Evolutionary conservation across 2,888 invertebrate genomes (phyloP), one percentile per base, ranked within the genome.

Genomic region (Leucophenga maculata): DNA sequence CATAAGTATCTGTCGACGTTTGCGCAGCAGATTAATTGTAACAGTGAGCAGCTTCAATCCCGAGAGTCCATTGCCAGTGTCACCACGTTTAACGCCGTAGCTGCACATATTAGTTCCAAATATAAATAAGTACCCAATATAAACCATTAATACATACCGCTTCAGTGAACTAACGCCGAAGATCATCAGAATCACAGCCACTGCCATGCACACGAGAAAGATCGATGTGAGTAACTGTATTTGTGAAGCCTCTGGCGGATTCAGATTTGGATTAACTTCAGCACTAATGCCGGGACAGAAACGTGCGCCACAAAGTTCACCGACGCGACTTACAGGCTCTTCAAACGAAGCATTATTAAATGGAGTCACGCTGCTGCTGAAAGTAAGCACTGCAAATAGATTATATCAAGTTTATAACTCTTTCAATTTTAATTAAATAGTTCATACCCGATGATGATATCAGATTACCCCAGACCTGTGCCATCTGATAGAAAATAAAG

Each of bases 401-500:
- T 52, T n/a, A 39, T 6, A 1, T 39, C 8, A 6, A 39, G 39
- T 39, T 39, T 39, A 39, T 39, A 11, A 3, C 32, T 8, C 8
- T 11, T 11, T 11, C 3, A 39, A 39, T 3, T 39, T 39, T 3
- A 26, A 39, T 6, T 6, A 39, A 16, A 16, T 32, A 16, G 6
- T 31, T 62, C 76, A 77, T 70, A 94, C 94, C 93, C 74, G 94
- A 92, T 0, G 96, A 97, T 26, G 96, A 96, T 72, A 97, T 93
- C 9, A 97, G 91, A 88, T 97, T 97, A 0, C 97, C 97, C 94
- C 96, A 95, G 60, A 97, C 95, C 90, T 97, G 95, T n/a, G 97
- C 95, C 91, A 96, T 93, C 88, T 97, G 97, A 88, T 96, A 97
- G 87, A 97, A 95, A 93, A 97, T 95, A 91, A 97, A 98, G 90